A percentile compares a stretch with the other conserved stretches of the same genome.
Conservation (phyloP, 2,113 vertebrate genomes). For the Percopsis transmontana region DNA sequence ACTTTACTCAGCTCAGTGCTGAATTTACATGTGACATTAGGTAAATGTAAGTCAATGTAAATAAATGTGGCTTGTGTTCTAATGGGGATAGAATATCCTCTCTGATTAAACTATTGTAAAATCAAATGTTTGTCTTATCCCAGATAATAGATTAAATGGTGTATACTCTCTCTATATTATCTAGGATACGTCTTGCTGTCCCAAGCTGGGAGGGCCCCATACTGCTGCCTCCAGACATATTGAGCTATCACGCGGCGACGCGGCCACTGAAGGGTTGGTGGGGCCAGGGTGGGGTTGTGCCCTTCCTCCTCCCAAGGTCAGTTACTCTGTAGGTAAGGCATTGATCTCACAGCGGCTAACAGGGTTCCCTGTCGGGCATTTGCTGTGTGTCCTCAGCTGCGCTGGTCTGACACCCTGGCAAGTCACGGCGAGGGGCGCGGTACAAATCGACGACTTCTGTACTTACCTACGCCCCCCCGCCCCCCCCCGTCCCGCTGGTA, state of each 20-base stretch:
- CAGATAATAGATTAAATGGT: no score
- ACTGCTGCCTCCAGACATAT: constrained; percentile 66
- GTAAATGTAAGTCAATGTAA: no score
- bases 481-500: constrained; percentile 45
- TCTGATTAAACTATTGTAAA: no score
- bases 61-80: no score
- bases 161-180: no score
- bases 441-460: constrained; percentile 50
- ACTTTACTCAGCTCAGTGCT: no score
- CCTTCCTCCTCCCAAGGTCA: constrained; percentile 50
- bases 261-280: constrained; percentile 42
- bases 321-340: constrained; percentile 60
- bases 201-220: constrained; percentile 62
- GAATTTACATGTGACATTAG: no score
- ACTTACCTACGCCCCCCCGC: constrained; percentile 48
- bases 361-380: constrained; percentile 54
- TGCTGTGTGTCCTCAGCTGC: constrained; percentile 52
- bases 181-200: constrained; percentile 54
- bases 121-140: no score
- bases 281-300: constrained; percentile 36
- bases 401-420: constrained; percentile 47
- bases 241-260: constrained; percentile 59
- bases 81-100: no score
- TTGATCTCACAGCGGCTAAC: constrained; percentile 71
- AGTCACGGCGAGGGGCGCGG: constrained; percentile 45